Percentiles rank a stretch among this genome's conserved stretches.
These are phyloP conservation scores for Caenorhabditis sinica DNA, from an alignment of 2,888 invertebrate genomes.

Conservation along the genomic window DNA sequence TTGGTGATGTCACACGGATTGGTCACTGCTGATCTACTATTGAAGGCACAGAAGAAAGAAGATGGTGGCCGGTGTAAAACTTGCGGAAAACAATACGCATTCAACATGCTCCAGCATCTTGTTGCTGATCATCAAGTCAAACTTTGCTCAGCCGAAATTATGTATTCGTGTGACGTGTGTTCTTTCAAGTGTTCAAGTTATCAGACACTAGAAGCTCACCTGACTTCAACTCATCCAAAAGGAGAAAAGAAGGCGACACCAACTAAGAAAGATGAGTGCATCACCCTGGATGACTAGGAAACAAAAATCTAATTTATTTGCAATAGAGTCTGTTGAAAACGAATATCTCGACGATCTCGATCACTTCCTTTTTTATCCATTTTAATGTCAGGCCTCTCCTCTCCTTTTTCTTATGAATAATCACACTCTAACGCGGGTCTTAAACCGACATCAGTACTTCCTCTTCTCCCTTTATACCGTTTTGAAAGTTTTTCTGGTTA, in stretches of 20 bases:
- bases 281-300: constrained; percentile 73
- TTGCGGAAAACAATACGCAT: constrained; percentile 88
- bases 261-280: constrained; percentile 69
- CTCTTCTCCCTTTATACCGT: background rate
- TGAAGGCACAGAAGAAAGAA: constrained; percentile 95
- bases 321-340: constrained; percentile 1
- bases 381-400: background rate
- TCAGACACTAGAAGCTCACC: constrained; percentile 79
- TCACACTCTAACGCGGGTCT: constrained; percentile 26
- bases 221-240: constrained; percentile 79
- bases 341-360: constrained; percentile 19
- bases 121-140: constrained; percentile 81
- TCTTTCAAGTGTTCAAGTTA: constrained; percentile 79
- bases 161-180: constrained; percentile 81
- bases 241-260: constrained; percentile 57
- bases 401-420: background rate
- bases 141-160: constrained; percentile 83
- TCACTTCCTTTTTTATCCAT: constrained; percentile 6
- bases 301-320: background rate
- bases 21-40: constrained; percentile 96
- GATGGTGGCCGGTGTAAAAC: constrained; percentile 96
- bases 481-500: background rate
- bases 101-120: constrained; percentile 83
- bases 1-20: constrained; percentile 94
- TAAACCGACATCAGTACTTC: constrained; percentile 31